Evolutionary conservation across 2,113 vertebrate species (phyloP).

Genomic region (Chloropsis hardwickii): DNA sequence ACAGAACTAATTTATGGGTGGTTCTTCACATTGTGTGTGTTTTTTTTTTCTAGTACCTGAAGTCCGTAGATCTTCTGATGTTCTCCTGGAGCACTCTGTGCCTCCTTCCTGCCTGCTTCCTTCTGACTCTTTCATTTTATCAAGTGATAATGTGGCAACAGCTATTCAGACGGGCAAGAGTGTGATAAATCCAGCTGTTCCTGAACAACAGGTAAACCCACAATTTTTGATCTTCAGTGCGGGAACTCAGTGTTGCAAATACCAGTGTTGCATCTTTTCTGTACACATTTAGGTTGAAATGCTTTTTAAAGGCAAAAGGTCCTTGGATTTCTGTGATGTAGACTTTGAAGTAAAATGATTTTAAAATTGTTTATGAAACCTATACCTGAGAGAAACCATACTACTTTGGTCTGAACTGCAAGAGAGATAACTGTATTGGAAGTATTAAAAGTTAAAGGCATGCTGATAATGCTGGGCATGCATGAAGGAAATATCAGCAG

Average conservation of each 20-base stretch:
- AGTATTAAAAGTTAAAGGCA: neutral
- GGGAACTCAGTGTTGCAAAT: neutral
- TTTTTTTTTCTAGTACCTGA: constrained; percentile 59
- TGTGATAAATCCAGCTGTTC: neutral
- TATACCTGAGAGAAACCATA: neutral
- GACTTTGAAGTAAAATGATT: neutral
- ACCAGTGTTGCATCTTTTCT: neutral
- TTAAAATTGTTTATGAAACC: neutral
- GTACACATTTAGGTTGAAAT: neutral
- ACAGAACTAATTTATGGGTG: neutral
- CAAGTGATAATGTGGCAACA: neutral
- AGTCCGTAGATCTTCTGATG: constrained; percentile 57
- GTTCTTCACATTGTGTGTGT: neutral
- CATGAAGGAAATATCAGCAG: neutral
- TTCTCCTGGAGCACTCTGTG: constrained; percentile 31
- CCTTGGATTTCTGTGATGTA: neutral
- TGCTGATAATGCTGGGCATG: neutral
- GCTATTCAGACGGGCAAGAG: neutral
- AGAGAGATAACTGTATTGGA: neutral
- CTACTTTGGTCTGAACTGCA: neutral
- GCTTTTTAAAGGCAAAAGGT: neutral
- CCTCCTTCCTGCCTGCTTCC: constrained; percentile 9
- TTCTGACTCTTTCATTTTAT: constrained; percentile 42
- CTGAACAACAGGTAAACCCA: constrained; percentile 59
- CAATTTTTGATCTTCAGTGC: neutral